Evolutionary conservation across 2,797 vertebrate genomes (phyloP).

Genomic region (Nasua narica): DNA sequence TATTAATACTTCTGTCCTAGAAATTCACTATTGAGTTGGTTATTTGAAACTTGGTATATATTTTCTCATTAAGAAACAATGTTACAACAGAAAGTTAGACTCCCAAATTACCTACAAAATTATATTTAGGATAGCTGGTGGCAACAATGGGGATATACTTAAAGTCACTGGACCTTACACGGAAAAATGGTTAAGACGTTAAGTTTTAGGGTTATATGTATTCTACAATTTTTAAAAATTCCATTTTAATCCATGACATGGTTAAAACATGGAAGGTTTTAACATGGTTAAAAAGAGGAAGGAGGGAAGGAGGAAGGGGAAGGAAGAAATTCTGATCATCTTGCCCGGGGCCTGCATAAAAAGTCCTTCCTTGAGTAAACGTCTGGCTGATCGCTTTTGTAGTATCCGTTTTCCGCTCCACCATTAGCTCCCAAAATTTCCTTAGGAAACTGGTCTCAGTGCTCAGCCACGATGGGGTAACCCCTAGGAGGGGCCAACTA

Average conservation of each 20-base stretch:
- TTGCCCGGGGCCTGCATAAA: neutral
- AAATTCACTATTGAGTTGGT: neutral
- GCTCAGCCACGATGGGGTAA: neutral
- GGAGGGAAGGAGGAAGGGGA: neutral
- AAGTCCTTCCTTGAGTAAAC: neutral
- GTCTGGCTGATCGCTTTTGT: neutral
- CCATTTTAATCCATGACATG: neutral
- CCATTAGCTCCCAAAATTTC: neutral
- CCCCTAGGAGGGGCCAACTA: neutral
- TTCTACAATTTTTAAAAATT: neutral
- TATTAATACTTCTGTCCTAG: neutral
- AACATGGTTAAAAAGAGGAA: too few relatives aligned
- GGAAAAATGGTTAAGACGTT: neutral
- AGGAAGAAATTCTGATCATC: neutral
- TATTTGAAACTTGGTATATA: neutral
- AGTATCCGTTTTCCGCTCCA: neutral
- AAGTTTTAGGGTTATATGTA: neutral
- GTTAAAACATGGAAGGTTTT: neutral
- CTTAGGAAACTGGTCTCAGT: neutral
- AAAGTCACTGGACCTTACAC: neutral
- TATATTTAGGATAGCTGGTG: neutral
- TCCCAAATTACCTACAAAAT: neutral
- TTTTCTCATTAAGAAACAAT: slow-evolving; percentile 40
- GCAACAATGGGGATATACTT: neutral
- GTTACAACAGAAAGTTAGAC: neutral